Evolutionary conservation across 2,797 vertebrate species (phyloP), one percentile per base, ranked within the genome.

Genomic region (Pseudomugil gertrudae): DNA sequence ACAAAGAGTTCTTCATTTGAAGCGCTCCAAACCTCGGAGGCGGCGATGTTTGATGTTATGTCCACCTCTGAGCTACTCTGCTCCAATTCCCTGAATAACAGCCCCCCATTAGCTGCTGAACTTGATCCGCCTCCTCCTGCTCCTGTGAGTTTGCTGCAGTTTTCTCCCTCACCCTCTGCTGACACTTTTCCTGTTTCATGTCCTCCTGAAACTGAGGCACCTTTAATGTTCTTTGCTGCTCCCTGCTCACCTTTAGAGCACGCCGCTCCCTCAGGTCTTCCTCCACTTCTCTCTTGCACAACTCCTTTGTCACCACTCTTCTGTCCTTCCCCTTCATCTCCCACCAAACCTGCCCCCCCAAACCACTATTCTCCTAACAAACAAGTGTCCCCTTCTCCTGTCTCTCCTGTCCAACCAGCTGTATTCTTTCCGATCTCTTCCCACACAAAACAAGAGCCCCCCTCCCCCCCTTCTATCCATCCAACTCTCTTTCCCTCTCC

Each of bases 401-500:
- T 62, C 23, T 72, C 73, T 30, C 62, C 64, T 66, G 7, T 73
- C 53, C 62, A 69, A 35, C 78, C 84, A 0, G 26, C 19, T 9
- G 38, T 78, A 0, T 68, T 84, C 53, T 80, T 80, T 43, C 84
- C 79, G 2, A 72, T 60, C 32, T 79, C 72, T 6, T 78, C 83
- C 43, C 80, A 78, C 3, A 64, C 58, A 47, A 51, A 74, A 66
- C 77, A 33, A 24, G 78, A 80, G 8, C 68, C 78, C n/a, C 48
- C 84, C 14, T 74, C 85, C 9, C 76, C 84, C 0, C 63, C 68
- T 14, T 56, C 75, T 26, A 55, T 78, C 69, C 85, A 80, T 4
- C 81, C 88, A 21, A 69, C 85, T 51, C 80, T 89, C 70, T 90
- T 92, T 66, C 84, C 84, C 38, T 88, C 86, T 35, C 87, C 78